These are phyloP conservation scores for Desmodus rotundus DNA, from an alignment of 2,113 vertebrate genomes.

Conservation along the genomic window DNA sequence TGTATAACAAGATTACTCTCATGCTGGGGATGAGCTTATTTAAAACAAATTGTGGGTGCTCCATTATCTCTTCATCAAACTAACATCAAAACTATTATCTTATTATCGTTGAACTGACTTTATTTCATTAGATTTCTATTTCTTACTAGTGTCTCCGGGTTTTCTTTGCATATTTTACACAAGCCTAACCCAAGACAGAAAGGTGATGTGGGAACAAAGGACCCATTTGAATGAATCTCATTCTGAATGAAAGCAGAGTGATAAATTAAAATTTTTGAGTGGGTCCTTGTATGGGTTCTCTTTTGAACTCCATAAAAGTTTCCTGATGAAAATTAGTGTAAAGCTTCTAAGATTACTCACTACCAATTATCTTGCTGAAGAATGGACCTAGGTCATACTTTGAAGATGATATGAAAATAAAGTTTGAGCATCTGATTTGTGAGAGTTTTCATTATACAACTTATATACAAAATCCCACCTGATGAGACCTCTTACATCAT, in stretches of 20 bases:
- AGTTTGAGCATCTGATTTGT: conserved; percentile 48
- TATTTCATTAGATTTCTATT: conserved; percentile 10
- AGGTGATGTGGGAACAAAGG: conserved; percentile 55
- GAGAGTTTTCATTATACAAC: conserved; percentile 67
- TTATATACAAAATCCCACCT: conserved; percentile 58
- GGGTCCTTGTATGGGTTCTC: conserved; percentile 54
- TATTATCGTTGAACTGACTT: conserved; percentile 29
- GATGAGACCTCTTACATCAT: conserved; percentile 62
- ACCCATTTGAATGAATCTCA: background rate
- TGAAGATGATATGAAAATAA: conserved; percentile 37
- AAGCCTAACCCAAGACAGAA: conserved; percentile 19
- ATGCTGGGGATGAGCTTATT: background rate
- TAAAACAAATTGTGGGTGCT: background rate
- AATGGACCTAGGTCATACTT: conserved; percentile 64
- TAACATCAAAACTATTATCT: conserved; percentile 20
- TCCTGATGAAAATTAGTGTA: conserved; percentile 55
- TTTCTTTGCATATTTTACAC: conserved; percentile 37
- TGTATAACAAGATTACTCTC: background rate
- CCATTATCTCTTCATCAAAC: background rate
- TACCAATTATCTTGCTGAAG: conserved; percentile 59
- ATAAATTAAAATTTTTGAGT: conserved; percentile 58
- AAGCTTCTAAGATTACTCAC: conserved; percentile 48
- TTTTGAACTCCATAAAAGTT: conserved; percentile 50
- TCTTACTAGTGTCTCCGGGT: background rate
- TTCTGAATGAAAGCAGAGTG: conserved; percentile 3